A percentile compares a stretch with the other conserved stretches of the same genome.
Evolutionary conservation across 2,113 vertebrate species (phyloP).

Genomic region (Scatophagus argus): DNA sequence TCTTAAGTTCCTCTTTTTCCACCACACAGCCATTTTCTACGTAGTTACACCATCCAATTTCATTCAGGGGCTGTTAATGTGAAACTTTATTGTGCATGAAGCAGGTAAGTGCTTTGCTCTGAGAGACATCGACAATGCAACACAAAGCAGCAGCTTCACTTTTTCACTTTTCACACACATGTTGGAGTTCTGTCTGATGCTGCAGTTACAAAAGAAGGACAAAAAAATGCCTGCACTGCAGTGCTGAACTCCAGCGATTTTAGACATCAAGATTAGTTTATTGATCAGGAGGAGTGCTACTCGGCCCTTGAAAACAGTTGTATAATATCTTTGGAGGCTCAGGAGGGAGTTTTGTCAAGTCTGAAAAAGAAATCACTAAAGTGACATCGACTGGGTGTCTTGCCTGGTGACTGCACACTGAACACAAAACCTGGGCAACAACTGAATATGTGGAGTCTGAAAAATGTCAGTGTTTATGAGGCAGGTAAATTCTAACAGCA

Average conservation of each 20-base stretch:
- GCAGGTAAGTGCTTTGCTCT: conserved; percentile 32
- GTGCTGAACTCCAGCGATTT: not conserved
- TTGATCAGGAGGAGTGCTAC: not conserved
- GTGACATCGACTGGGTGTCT: not conserved
- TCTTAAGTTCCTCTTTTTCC: not conserved
- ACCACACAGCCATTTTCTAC: not conserved
- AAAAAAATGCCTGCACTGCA: not conserved
- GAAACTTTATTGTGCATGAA: conserved; percentile 12
- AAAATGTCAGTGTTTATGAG: not conserved
- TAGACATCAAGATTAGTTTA: not conserved
- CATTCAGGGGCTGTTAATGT: conserved; percentile 13
- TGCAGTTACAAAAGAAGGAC: not conserved
- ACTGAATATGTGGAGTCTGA: not conserved
- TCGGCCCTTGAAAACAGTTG: not conserved
- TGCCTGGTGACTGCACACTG: not conserved
- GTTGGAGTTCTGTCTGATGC: not conserved
- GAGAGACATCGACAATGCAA: not conserved
- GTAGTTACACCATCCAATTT: conserved; percentile 1
- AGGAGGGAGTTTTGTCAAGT: conserved; percentile 4
- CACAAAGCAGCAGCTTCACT: not conserved
- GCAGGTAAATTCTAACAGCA: not conserved
- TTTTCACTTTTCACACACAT: not conserved
- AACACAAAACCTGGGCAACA: not conserved
- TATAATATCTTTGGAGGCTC: not conserved
- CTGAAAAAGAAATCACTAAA: not conserved